A percentile compares a stretch with the other conserved stretches of the same genome.
These are phyloP conservation scores for Dasysyrphus tricinctus DNA, from an alignment of 2,888 invertebrate species.

Conservation along the genomic window DNA sequence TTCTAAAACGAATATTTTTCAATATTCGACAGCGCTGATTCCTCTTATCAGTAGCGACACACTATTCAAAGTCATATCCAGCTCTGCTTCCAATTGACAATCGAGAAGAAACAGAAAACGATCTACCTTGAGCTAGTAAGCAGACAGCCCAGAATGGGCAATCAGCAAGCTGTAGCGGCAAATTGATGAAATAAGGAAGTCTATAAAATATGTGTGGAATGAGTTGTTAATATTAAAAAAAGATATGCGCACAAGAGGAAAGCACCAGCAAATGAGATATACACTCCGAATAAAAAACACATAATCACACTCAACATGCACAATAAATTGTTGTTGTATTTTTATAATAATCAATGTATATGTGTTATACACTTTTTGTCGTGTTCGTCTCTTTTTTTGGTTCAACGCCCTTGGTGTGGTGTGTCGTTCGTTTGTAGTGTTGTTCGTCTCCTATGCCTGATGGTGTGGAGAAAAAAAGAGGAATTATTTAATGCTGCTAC, in stretches of 20 bases:
- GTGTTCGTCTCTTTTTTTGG: conserved; percentile 62
- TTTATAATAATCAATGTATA: conserved; percentile 31
- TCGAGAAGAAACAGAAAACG: neutral
- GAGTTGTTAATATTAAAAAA: conserved; percentile 40
- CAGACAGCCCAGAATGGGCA: neutral
- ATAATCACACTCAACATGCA: conserved; percentile 41
- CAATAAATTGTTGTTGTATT: neutral
- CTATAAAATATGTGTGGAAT: conserved; percentile 69
- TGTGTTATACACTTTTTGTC: conserved; percentile 61
- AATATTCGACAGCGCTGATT: conserved; percentile 19
- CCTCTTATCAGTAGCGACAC: neutral
- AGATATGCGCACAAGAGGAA: conserved; percentile 64
- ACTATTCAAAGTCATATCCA: conserved; percentile 1
- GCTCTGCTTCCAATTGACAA: neutral
- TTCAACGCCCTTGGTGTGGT: conserved; percentile 74
- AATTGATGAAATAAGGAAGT: conserved; percentile 49
- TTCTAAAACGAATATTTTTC: neutral
- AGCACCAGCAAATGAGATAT: conserved; percentile 31
- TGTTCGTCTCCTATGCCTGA: conserved; percentile 30
- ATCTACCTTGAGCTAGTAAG: neutral
- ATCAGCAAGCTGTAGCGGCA: conserved; percentile 16
- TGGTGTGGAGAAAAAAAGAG: conserved; percentile 16
- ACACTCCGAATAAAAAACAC: conserved; percentile 48
- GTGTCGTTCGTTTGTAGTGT: conserved; percentile 42
- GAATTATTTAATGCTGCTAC: conserved; percentile 37